phyloP scores from a whole-genome alignment of 2,797 vertebrate genomes.

The Coreius guichenoti region DNA sequence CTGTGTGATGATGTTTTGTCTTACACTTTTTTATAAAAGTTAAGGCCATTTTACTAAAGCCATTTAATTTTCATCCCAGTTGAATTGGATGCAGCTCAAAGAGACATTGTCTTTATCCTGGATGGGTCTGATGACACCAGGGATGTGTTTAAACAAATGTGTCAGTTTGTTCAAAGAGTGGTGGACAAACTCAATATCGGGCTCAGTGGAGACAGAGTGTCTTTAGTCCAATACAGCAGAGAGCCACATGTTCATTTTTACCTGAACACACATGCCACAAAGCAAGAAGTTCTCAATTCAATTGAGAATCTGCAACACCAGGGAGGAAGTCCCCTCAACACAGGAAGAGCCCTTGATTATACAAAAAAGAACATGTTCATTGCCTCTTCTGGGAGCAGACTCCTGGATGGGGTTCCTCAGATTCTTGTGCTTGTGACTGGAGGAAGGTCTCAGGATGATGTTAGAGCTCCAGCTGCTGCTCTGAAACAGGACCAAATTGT shows the following conservation, averaged over 20 bases:
- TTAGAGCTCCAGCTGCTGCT: slow-evolving; percentile 65
- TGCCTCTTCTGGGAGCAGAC: slow-evolving; percentile 74
- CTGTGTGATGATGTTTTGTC: not conserved
- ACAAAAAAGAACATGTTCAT: slow-evolving; percentile 71
- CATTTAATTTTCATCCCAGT: slow-evolving; percentile 56
- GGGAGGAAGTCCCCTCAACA: slow-evolving; percentile 75
- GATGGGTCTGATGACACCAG: slow-evolving; percentile 66
- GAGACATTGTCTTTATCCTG: slow-evolving; percentile 67
- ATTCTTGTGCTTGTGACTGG: slow-evolving; percentile 77
- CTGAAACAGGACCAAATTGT: slow-evolving; percentile 71
- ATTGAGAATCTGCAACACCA: slow-evolving; percentile 75
- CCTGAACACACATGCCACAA: slow-evolving; percentile 79
- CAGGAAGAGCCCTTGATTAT: slow-evolving; percentile 76
- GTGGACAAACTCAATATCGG: slow-evolving; percentile 80
- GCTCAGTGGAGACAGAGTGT: slow-evolving; percentile 78
- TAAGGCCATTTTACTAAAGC: slow-evolving; percentile 32
- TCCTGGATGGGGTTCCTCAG: slow-evolving; percentile 73
- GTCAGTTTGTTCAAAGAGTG: slow-evolving; percentile 75
- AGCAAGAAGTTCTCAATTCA: slow-evolving; percentile 75
- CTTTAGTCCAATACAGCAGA: slow-evolving; percentile 83
- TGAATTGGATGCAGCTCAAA: slow-evolving; percentile 60
- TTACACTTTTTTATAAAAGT: not conserved
- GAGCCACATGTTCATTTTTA: slow-evolving; percentile 79
- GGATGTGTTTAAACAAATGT: slow-evolving; percentile 72
- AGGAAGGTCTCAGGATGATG: slow-evolving; percentile 76